Conservation (phyloP, 30 jellyfish, hydroid and myxozoan species). For the Aurelia aurita region DNA sequence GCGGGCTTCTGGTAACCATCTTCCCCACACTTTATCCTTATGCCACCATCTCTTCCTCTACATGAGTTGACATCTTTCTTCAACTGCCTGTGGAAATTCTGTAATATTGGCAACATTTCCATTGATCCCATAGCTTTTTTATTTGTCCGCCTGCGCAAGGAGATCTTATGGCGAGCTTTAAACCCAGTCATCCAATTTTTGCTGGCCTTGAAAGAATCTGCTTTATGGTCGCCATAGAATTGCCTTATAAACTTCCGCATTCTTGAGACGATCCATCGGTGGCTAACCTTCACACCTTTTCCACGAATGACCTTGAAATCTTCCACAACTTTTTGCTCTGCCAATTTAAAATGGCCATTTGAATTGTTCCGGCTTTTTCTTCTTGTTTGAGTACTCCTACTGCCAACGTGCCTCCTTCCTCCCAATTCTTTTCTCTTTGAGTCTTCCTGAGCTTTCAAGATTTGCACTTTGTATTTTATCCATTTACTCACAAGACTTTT, state of each 20-base stretch:
- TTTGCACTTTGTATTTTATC: background rate
- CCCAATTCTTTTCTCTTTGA: too few relatives aligned
- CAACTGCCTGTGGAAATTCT: slow-evolving; percentile 30
- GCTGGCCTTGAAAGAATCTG: slow-evolving; percentile 31
- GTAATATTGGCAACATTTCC: slow-evolving; percentile 29
- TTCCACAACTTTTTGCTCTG: too few relatives aligned
- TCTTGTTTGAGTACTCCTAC: too few relatives aligned
- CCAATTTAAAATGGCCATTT: too few relatives aligned
- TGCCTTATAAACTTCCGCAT: slow-evolving; percentile 10
- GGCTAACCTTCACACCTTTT: too few relatives aligned
- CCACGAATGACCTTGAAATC: too few relatives aligned
- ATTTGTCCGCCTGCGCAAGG: slow-evolving; percentile 40
- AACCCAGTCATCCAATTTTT: slow-evolving; percentile 16
- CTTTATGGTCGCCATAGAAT: slow-evolving; percentile 9
- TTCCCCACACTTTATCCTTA: background rate
- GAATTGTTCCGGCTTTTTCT: too few relatives aligned
- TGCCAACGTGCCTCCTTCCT: too few relatives aligned
- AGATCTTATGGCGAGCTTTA: slow-evolving; percentile 27
- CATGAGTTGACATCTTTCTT: slow-evolving; percentile 15
- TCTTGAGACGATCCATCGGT: too few relatives aligned
- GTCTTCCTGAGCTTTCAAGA: too few relatives aligned
- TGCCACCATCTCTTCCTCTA: too few relatives aligned
- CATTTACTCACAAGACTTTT: slow-evolving; percentile 20
- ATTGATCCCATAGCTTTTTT: slow-evolving; percentile 5
- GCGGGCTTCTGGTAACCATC: slow-evolving; percentile 28